A percentile compares a stretch with the other conserved stretches of the same genome.
Evolutionary conservation across 1,140 invertebrate genomes (phyloP).

Genomic region (Manduca sexta): DNA sequence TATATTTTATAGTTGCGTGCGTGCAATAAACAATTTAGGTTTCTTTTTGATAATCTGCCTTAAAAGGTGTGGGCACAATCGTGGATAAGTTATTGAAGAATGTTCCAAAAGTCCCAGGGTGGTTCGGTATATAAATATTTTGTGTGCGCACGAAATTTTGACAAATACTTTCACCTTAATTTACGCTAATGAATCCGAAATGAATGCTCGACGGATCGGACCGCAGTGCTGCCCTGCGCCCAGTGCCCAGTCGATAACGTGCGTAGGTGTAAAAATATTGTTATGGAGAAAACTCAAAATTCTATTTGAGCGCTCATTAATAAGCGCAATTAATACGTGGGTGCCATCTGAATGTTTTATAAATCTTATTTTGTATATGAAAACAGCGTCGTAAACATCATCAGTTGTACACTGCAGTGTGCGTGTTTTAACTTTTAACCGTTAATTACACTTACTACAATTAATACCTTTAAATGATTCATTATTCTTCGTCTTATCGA

Average conservation of each 20-base stretch:
- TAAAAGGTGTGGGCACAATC: conserved; percentile 32
- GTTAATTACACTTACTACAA: too few species aligned
- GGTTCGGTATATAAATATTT: conserved; percentile 57
- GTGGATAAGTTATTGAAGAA: conserved; percentile 30
- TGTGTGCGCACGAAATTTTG: conserved; percentile 51
- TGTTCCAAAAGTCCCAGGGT: conserved; percentile 26
- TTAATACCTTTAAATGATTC: too few species aligned
- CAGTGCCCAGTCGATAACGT: conserved; percentile 17
- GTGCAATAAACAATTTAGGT: conserved; percentile 34
- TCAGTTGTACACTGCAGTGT: too few species aligned
- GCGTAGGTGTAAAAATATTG: conserved; percentile 15
- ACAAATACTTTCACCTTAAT: conserved; percentile 71
- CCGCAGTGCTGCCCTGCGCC: conserved; percentile 22
- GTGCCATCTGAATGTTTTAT: too few species aligned
- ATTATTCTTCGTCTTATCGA: background rate
- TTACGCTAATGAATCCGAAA: conserved; percentile 65
- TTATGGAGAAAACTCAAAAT: background rate
- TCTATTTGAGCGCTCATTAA: too few species aligned
- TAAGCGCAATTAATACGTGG: too few species aligned
- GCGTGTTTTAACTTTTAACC: too few species aligned
- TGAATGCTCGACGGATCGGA: conserved; percentile 46
- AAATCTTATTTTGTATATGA: too few species aligned
- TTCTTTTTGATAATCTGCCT: conserved; percentile 18
- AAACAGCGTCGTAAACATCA: too few species aligned
- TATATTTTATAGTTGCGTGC: conserved; percentile 24